These are phyloP conservation scores for Bos indicus DNA, from an alignment of 2,113 vertebrate species.

Conservation along the genomic window DNA sequence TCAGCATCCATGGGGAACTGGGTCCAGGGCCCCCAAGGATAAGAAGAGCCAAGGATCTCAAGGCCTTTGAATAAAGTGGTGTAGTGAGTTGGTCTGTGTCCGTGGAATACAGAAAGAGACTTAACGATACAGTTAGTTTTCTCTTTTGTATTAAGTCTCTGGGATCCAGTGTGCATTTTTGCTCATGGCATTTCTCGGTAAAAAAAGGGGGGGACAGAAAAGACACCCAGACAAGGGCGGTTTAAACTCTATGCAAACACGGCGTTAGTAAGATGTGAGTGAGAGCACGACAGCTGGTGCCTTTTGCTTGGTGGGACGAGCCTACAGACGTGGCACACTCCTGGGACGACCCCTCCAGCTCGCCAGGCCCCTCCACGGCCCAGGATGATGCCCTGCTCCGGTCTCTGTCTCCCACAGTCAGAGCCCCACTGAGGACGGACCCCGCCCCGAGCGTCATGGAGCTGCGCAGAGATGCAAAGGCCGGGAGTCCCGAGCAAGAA, in stretches of 20 bases:
- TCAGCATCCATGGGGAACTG: background rate
- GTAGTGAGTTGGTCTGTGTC: background rate
- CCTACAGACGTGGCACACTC: background rate
- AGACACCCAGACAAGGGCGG: background rate
- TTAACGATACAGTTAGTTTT: background rate
- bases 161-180: background rate
- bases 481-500: background rate
- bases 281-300: fast-evolving
- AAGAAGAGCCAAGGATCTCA: background rate
- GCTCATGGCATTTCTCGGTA: background rate
- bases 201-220: background rate
- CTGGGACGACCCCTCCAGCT: background rate
- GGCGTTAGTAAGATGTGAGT: background rate
- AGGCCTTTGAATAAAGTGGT: background rate
- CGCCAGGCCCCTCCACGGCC: background rate
- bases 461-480: constrained; percentile 34
- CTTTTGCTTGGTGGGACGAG: fast-evolving
- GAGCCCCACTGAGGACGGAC: constrained; percentile 29
- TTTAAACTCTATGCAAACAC: background rate
- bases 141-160: background rate
- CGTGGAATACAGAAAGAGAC: background rate
- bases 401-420: constrained; percentile 69
- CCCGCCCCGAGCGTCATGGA: background rate
- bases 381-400: constrained; percentile 24
- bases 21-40: background rate